Evolutionary conservation across 2,888 invertebrate species (phyloP).

Genomic region (Nipponacmea schrenckii): DNA sequence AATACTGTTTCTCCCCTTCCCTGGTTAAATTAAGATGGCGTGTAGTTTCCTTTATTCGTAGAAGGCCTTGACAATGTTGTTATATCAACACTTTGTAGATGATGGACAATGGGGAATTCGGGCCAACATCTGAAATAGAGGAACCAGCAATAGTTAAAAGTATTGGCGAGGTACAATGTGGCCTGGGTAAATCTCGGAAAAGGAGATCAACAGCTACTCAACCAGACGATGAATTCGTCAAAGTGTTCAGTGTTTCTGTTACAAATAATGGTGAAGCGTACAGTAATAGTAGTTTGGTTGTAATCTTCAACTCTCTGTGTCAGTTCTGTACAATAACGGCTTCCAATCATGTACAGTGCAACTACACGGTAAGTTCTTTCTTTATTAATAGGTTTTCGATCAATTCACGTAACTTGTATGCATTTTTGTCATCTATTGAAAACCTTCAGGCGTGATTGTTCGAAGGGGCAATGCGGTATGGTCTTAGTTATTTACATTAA

Average conservation of each 20-base stretch:
- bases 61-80: too few species aligned
- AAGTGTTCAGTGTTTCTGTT: background rate
- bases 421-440: too few species aligned
- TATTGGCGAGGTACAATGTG: background rate
- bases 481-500: too few species aligned
- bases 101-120: background rate
- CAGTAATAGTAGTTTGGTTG: background rate
- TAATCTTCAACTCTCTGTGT: background rate
- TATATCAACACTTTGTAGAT: background rate
- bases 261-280: background rate
- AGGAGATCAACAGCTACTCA: background rate
- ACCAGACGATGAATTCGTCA: background rate
- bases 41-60: too few species aligned
- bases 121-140: background rate
- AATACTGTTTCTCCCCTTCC: too few species aligned
- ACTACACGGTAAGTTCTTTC: background rate
- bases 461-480: too few species aligned
- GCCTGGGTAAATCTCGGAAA: background rate
- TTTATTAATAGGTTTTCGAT: too few species aligned
- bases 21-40: too few species aligned
- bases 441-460: too few species aligned
- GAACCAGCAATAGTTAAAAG: background rate
- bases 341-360: background rate
- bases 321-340: conserved; percentile 1
- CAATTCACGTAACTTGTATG: too few species aligned